Conservation (phyloP, 2,113 vertebrate genomes). For the Fulmarus glacialis region DNA sequence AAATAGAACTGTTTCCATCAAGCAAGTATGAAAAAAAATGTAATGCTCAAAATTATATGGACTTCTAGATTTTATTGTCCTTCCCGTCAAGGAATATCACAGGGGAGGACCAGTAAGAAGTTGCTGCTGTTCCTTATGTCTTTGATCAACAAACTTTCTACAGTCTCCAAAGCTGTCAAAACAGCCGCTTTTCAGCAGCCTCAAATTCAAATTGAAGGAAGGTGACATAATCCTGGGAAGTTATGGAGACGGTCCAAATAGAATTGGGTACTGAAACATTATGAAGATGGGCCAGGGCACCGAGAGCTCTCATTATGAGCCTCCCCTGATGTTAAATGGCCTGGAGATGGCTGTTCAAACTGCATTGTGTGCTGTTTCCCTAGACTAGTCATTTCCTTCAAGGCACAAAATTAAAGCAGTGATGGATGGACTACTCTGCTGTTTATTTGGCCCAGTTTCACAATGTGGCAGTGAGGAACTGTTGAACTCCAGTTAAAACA, state of each 20-base stretch:
- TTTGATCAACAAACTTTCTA: not conserved
- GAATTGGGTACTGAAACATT: not conserved
- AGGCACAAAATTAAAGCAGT: constrained; percentile 47
- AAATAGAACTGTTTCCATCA: not conserved
- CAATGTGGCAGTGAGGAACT: not conserved
- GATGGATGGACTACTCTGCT: constrained; percentile 56
- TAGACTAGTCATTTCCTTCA: not conserved
- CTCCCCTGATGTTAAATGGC: not conserved
- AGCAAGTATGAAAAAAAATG: not conserved
- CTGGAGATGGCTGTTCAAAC: not conserved
- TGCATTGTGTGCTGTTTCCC: not conserved
- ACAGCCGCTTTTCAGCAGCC: not conserved
- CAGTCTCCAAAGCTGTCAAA: not conserved
- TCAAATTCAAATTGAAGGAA: not conserved
- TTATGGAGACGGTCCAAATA: not conserved
- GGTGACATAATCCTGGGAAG: not conserved
- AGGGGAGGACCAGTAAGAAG: not conserved
- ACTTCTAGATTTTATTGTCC: not conserved
- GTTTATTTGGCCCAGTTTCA: constrained; percentile 42
- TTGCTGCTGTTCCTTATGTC: not conserved
- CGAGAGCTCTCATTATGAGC: not conserved
- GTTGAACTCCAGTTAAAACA: not conserved
- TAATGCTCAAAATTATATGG: not conserved
- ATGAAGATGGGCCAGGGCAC: not conserved
- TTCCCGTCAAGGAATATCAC: not conserved